Conservation (phyloP, 2,888 invertebrate genomes). For the Prosopocoilus inquinatus region DNA sequence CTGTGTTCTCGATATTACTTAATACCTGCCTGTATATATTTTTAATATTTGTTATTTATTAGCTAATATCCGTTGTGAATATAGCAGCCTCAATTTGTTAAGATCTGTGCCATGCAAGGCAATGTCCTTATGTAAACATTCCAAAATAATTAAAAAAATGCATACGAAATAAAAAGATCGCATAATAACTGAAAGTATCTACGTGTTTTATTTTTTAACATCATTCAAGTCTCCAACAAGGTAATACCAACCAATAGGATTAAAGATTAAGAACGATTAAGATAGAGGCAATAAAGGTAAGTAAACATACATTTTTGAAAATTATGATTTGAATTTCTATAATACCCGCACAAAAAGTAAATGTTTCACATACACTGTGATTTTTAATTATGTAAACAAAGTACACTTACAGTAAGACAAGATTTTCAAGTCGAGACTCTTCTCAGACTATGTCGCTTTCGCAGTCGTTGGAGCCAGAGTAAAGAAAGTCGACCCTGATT, state of each 20-base stretch:
- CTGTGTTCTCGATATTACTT: constrained; percentile 20
- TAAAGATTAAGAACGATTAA: no score
- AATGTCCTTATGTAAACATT: constrained; percentile 47
- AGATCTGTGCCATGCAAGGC: constrained; percentile 46
- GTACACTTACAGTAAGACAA: no score
- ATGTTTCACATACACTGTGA: no score
- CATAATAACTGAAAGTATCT: constrained; percentile 22
- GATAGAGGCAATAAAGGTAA: neutral
- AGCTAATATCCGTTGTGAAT: constrained; percentile 27
- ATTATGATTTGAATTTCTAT: neutral
- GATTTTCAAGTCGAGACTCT: no score
- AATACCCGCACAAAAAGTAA: neutral
- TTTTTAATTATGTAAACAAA: no score
- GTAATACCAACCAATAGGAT: no score
- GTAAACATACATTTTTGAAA: neutral
- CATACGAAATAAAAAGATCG: constrained; percentile 45
- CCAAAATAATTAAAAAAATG: constrained; percentile 40
- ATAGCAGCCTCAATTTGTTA: constrained; percentile 40
- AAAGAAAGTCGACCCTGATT: no score
- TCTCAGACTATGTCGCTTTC: no score
- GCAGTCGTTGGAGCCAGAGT: no score
- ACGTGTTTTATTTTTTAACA: constrained; percentile 18
- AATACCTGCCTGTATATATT: constrained; percentile 29
- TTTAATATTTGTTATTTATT: constrained; percentile 37
- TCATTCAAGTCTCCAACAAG: neutral